phyloP scores from a whole-genome alignment of 2,113 vertebrate species.

The Urocolius indicus region DNA sequence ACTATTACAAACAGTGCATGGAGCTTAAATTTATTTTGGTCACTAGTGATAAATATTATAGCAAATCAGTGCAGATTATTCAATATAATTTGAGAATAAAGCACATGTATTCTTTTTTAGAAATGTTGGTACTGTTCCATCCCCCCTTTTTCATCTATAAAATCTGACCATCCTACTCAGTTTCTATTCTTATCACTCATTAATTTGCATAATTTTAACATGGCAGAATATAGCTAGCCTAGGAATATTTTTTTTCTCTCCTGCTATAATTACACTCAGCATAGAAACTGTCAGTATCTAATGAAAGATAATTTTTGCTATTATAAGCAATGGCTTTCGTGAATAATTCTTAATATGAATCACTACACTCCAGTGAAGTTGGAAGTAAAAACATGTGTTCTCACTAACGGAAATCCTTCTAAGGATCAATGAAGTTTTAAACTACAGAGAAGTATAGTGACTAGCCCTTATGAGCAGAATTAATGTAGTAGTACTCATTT shows the following conservation, averaged over 20 bases:
- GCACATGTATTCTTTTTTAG: slow-evolving; percentile 62
- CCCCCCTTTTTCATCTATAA: slow-evolving; percentile 58
- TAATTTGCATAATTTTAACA: slow-evolving; percentile 81
- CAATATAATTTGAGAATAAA: slow-evolving; percentile 34
- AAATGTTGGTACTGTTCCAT: slow-evolving; percentile 51
- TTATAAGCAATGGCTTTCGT: slow-evolving; percentile 78
- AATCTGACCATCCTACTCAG: slow-evolving; percentile 78
- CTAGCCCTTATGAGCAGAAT: background rate
- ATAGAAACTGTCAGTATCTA: slow-evolving; percentile 79
- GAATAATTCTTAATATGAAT: slow-evolving; percentile 81
- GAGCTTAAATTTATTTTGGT: slow-evolving; percentile 46
- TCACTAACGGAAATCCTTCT: slow-evolving; percentile 55
- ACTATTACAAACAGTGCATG: background rate
- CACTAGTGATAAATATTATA: slow-evolving; percentile 19
- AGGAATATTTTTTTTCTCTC: slow-evolving; percentile 63
- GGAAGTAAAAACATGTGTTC: slow-evolving; percentile 63
- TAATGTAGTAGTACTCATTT: background rate
- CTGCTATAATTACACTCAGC: slow-evolving; percentile 81
- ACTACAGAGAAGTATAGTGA: background rate
- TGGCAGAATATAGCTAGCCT: slow-evolving; percentile 76
- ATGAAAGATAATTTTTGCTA: slow-evolving; percentile 84
- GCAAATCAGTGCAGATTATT: slow-evolving; percentile 16
- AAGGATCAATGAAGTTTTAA: slow-evolving; percentile 38
- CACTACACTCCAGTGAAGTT: slow-evolving; percentile 72
- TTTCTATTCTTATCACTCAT: slow-evolving; percentile 76